A percentile compares a stretch with the other conserved stretches of the same genome.
These are phyloP conservation scores for Cristatella mucedo DNA, from an alignment of 2,888 invertebrate genomes.

Conservation along the genomic window DNA sequence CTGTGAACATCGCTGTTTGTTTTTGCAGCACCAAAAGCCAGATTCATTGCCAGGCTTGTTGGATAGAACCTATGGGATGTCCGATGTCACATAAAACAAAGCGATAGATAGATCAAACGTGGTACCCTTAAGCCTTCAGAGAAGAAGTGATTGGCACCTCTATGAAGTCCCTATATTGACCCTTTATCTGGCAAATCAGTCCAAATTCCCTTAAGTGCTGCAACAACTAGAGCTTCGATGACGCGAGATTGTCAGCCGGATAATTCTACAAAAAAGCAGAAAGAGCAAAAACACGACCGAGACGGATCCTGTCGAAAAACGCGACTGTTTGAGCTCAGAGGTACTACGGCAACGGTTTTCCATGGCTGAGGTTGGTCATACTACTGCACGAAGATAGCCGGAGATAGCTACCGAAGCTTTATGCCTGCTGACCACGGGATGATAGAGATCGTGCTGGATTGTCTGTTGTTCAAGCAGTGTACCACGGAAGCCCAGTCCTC, in stretches of 20 bases:
- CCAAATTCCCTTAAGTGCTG: slow-evolving; percentile 94
- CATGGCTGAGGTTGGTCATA: too few species aligned
- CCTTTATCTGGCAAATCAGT: slow-evolving; percentile 85
- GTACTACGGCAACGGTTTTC: too few species aligned
- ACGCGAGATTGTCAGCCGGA: slow-evolving; percentile 81
- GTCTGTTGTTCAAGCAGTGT: too few species aligned
- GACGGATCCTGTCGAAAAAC: too few species aligned
- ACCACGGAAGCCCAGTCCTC: too few species aligned
- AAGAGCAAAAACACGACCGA: too few species aligned
- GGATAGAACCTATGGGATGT: slow-evolving; percentile 86
- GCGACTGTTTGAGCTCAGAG: too few species aligned
- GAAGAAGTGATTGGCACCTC: neutral
- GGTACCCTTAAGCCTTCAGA: neutral
- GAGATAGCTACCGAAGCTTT: too few species aligned
- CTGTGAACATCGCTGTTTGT: slow-evolving; percentile 18
- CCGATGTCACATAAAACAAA: slow-evolving; percentile 43
- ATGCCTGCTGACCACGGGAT: too few species aligned
- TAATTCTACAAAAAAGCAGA: slow-evolving; percentile 55
- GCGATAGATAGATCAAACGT: neutral
- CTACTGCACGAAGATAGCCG: too few species aligned
- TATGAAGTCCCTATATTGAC: slow-evolving; percentile 45
- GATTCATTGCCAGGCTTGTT: slow-evolving; percentile 73
- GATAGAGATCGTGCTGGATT: too few species aligned
- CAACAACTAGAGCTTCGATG: slow-evolving; percentile 68
- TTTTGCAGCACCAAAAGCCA: slow-evolving; percentile 47